phyloP scores from a whole-genome alignment of 92 coral and sea anemone genomes.

The Heliopora coerulea region DNA sequence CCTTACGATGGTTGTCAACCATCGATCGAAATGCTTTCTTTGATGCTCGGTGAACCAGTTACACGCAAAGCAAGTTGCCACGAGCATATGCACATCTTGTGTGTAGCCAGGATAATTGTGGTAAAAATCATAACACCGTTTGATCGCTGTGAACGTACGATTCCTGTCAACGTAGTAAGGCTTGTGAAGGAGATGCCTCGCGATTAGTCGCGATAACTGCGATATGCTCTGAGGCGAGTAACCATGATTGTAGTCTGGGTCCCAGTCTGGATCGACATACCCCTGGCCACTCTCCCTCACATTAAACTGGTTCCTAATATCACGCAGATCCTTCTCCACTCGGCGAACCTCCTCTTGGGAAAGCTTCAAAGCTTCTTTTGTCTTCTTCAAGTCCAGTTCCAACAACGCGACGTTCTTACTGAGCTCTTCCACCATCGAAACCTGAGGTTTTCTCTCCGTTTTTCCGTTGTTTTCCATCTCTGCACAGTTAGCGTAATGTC shows the following conservation, averaged over 20 bases:
- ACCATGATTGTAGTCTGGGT: slow-evolving; percentile 87
- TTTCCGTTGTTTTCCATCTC: slow-evolving; percentile 62
- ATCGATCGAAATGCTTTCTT: slow-evolving; percentile 61
- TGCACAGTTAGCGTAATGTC: slow-evolving; percentile 66
- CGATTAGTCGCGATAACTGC: slow-evolving; percentile 70
- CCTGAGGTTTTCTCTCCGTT: slow-evolving; percentile 43
- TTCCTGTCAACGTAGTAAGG: slow-evolving; percentile 81
- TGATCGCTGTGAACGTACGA: slow-evolving; percentile 66
- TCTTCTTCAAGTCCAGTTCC: slow-evolving; percentile 66
- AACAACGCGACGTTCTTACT: slow-evolving; percentile 61
- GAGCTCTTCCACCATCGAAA: slow-evolving; percentile 57
- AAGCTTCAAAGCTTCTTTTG: slow-evolving; percentile 71
- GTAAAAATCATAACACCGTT: slow-evolving; percentile 86
- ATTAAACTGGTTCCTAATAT: slow-evolving; percentile 59
- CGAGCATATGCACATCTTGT: slow-evolving; percentile 95
- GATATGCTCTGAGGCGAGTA: slow-evolving; percentile 88
- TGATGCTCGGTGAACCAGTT: slow-evolving; percentile 92
- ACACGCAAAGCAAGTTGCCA: slow-evolving; percentile 86
- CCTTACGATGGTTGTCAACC: slow-evolving; percentile 74
- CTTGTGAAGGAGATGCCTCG: slow-evolving; percentile 68
- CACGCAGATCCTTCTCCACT: slow-evolving; percentile 72
- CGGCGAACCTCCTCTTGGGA: slow-evolving; percentile 73
- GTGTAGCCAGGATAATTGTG: slow-evolving; percentile 87
- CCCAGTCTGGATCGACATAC: slow-evolving; percentile 78
- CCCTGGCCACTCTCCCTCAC: slow-evolving; percentile 48